Percentiles rank a stretch among this genome's conserved stretches.
Evolutionary conservation across 2,113 vertebrate species (phyloP).

Genomic region (Marmota monax): DNA sequence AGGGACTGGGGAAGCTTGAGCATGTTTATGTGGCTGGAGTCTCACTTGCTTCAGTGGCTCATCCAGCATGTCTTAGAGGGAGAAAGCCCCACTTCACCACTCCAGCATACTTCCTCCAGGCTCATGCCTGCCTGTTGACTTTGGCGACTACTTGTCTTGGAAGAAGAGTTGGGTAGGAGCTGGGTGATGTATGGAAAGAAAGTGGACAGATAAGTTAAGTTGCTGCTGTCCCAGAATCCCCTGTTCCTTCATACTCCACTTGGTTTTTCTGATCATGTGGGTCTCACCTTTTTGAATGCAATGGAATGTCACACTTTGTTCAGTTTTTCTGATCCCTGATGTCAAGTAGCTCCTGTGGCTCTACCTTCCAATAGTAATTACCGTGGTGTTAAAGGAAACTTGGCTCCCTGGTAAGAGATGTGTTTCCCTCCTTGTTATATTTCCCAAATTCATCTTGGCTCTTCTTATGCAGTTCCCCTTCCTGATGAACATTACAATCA

Average conservation of each 20-base stretch:
- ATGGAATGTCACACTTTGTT: neutral
- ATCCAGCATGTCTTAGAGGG: neutral
- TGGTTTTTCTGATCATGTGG: neutral
- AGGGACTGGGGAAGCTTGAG: neutral
- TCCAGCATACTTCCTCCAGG: neutral
- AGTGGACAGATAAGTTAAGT: neutral
- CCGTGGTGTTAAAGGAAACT: neutral
- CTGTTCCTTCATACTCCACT: neutral
- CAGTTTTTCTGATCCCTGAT: neutral
- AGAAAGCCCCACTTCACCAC: neutral
- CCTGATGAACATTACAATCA: conserved; percentile 40
- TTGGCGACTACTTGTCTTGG: neutral
- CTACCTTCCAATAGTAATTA: neutral
- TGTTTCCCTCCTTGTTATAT: neutral
- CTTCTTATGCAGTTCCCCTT: conserved; percentile 12
- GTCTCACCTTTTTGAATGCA: neutral
- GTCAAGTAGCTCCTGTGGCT: neutral
- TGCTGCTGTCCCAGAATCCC: neutral
- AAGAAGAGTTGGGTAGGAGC: neutral
- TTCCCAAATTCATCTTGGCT: conserved; percentile 12
- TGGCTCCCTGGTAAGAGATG: neutral
- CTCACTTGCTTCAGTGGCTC: neutral
- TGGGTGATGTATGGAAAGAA: neutral
- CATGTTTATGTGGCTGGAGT: neutral
- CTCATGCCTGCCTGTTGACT: neutral